phyloP scores from a whole-genome alignment of 2,797 vertebrate genomes.

The Rhodeus uyekii region DNA sequence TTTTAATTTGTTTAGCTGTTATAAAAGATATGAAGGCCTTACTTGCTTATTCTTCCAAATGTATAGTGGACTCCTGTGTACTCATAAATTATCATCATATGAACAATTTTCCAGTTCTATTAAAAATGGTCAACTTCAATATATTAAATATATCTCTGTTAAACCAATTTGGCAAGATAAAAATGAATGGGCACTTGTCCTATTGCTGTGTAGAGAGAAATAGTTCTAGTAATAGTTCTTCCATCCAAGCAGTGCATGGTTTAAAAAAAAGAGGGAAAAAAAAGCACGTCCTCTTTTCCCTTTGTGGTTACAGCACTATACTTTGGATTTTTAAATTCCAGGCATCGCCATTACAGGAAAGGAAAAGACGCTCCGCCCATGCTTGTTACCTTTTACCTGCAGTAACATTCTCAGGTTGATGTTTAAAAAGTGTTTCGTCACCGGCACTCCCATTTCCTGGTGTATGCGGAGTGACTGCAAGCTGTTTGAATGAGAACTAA shows the following conservation, averaged over 20 bases:
- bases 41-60: not conserved
- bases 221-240: not conserved
- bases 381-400: slow-evolving; percentile 41
- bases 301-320: slow-evolving; percentile 43
- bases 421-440: slow-evolving; percentile 36
- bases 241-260: not conserved
- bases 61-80: not conserved
- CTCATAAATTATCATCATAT: not conserved
- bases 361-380: not conserved
- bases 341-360: slow-evolving; percentile 10
- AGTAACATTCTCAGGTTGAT: slow-evolving; percentile 27
- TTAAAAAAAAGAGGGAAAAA: too few relatives aligned
- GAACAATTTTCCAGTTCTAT: not conserved
- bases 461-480: not conserved
- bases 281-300: slow-evolving; percentile 21
- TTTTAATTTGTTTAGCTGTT: not conserved
- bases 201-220: slow-evolving; percentile 2
- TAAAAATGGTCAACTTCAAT: not conserved
- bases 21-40: not conserved
- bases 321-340: slow-evolving; percentile 38
- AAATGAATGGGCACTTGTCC: not conserved
- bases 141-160: not conserved
- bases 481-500: slow-evolving; percentile 14
- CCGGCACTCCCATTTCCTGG: slow-evolving; percentile 28
- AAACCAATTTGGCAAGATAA: not conserved